A percentile compares a stretch with the other conserved stretches of the same genome.
phyloP scores from a whole-genome alignment of 2,888 invertebrate genomes.

The Parnassius mnemosyne region DNA sequence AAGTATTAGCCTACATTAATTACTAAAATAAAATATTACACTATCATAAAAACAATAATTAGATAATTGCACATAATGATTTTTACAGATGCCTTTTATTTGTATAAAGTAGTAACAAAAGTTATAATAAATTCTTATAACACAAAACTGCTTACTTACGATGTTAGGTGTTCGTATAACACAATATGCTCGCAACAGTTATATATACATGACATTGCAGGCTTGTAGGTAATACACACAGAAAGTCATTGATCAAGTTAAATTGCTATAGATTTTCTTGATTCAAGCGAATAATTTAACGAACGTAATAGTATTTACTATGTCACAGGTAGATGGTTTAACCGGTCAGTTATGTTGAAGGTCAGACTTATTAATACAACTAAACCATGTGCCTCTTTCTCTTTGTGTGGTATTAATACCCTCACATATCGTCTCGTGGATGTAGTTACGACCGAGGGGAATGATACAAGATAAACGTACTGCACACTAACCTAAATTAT shows the following conservation, averaged over 20 bases:
- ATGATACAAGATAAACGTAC: too few species aligned
- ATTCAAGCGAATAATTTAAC: neutral
- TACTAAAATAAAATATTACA: slow-evolving; percentile 16
- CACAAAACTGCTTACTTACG: neutral
- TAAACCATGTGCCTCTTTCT: too few species aligned
- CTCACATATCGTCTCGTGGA: too few species aligned
- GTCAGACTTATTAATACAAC: too few species aligned
- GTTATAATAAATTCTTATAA: neutral
- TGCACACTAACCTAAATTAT: too few species aligned
- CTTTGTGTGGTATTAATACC: too few species aligned
- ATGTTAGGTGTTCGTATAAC: too few species aligned
- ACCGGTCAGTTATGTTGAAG: too few species aligned
- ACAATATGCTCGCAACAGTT: too few species aligned
- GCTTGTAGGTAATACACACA: neutral
- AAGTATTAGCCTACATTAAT: slow-evolving; percentile 2
- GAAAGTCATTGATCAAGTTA: neutral
- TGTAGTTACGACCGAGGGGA: too few species aligned
- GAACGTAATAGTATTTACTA: neutral
- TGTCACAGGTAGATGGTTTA: too few species aligned
- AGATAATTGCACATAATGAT: slow-evolving; percentile 9
- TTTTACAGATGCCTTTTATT: slow-evolving; percentile 8
- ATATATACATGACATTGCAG: too few species aligned
- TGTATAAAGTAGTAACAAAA: slow-evolving; percentile 11
- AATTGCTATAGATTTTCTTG: neutral
- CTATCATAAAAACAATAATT: slow-evolving; percentile 22